These are phyloP conservation scores for Ptilonorhynchus violaceus DNA, from an alignment of 2,113 vertebrate species.

Conservation along the genomic window DNA sequence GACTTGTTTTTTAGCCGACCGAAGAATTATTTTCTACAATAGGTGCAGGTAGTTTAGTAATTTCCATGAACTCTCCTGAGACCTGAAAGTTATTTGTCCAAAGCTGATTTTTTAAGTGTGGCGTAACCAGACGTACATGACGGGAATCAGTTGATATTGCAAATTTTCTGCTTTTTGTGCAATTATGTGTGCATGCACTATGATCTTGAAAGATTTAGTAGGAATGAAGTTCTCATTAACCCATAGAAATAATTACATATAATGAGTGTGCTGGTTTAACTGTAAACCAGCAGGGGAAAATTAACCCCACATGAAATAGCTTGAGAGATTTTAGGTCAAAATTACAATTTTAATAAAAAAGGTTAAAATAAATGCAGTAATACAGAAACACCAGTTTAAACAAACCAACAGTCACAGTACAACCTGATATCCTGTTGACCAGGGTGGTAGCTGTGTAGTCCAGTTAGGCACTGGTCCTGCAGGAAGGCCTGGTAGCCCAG, in stretches of 20 bases:
- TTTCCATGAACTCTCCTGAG: neutral
- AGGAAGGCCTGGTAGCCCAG: no score
- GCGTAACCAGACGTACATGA: neutral
- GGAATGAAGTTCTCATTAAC: neutral
- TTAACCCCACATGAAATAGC: no score
- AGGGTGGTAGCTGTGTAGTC: no score
- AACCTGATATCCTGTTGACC: no score
- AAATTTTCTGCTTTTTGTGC: neutral
- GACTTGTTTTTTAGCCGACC: neutral
- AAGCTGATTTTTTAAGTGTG: neutral
- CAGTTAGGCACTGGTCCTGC: no score
- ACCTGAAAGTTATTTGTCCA: neutral
- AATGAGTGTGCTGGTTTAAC: no score
- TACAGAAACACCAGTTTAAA: no score
- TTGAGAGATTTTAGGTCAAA: no score
- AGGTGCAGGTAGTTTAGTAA: neutral
- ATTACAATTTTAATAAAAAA: no score
- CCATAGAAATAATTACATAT: neutral
- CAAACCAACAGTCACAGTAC: no score
- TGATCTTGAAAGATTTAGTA: neutral
- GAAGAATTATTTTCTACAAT: neutral
- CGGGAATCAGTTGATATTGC: neutral
- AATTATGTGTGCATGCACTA: neutral
- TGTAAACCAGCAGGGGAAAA: no score
- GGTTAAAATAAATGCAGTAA: no score